Conservation (phyloP, 2,113 vertebrate species). For the Leucopsar rothschildi region DNA sequence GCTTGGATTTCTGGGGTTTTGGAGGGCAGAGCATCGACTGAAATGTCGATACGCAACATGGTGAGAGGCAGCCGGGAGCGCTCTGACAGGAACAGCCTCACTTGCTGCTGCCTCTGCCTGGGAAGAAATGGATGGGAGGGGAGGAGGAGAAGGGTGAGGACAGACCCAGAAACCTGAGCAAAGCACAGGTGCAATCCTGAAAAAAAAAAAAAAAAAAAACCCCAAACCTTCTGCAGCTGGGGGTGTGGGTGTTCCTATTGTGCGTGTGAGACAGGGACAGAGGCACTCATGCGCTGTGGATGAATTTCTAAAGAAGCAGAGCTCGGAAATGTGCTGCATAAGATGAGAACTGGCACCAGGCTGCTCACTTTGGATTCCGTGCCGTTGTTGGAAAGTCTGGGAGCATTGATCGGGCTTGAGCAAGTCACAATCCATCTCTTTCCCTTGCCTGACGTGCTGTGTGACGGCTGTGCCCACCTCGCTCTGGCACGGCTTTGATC, state of each 20-base stretch:
- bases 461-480: not conserved
- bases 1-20: not conserved
- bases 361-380: not conserved
- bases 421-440: not conserved
- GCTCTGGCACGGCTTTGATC: not conserved
- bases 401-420: not conserved
- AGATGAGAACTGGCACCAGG: not conserved
- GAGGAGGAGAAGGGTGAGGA: not conserved
- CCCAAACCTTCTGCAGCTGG: not conserved
- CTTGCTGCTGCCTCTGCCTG: not conserved
- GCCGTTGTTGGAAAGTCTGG: not conserved
- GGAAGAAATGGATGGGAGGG: not conserved
- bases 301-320: conserved; percentile 26
- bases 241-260: not conserved
- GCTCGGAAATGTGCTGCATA: not conserved
- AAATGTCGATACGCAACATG: conserved; percentile 38
- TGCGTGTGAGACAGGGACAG: not conserved
- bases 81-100: not conserved
- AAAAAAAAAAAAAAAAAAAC: not conserved
- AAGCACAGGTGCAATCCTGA: not conserved
- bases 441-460: not conserved
- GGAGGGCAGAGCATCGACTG: conserved; percentile 7
- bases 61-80: not conserved
- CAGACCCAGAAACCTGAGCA: not conserved
- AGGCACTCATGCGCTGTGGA: not conserved